Evolutionary conservation across 2,797 vertebrate genomes (phyloP), one percentile per base, ranked within the genome.

Genomic region (Pteronotus mesoamericanus): DNA sequence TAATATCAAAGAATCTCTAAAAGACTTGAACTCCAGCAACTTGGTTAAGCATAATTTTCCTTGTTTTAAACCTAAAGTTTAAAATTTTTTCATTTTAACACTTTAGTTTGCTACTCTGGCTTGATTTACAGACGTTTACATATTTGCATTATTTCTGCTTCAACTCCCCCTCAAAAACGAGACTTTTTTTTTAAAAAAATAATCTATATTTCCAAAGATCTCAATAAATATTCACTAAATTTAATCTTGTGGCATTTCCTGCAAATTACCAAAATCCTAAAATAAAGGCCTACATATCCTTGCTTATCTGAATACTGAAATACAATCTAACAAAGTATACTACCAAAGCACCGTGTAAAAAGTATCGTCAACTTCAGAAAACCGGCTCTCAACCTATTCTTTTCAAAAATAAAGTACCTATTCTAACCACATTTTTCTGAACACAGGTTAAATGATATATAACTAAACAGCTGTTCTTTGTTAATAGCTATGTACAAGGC

Each of bases 271-370:
- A 83, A 91, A 86, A 84, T 48, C 42, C 48, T 85, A 94, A 92
- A 88, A 46, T 39, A 83, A 90, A 78, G 24, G 26, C 8, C 91
- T 57, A 89, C 80, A 85, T 86, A 24, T 48, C 32, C 46, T n/a
- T 22, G 19, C 11, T 92, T 59, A 89, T 24, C 34, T 92, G 59
- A 94, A 94, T 29, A 89, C 59, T 72, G 68, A 89, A 77, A 95
- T 61, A 92, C 55, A 83, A 74, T 74, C 39, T 37, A 90, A 84
- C 24, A n/a, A 78, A 59, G 16, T 34, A 84, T 44, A n/a, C 9
- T 53, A 80, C 9, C 24, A 83, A 88, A 94, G n/a, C 29, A 77
- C 37, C 75, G 18, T 69, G 19, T 66, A 66, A 86, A 77, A 93
- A 78, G 29, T 44, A 87, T 5, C 37, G 32, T 21, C 9, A 22